Base-by-base conservation (phyloP, 2,797 vertebrate genomes). In the Spheniscus humboldti region DNA sequence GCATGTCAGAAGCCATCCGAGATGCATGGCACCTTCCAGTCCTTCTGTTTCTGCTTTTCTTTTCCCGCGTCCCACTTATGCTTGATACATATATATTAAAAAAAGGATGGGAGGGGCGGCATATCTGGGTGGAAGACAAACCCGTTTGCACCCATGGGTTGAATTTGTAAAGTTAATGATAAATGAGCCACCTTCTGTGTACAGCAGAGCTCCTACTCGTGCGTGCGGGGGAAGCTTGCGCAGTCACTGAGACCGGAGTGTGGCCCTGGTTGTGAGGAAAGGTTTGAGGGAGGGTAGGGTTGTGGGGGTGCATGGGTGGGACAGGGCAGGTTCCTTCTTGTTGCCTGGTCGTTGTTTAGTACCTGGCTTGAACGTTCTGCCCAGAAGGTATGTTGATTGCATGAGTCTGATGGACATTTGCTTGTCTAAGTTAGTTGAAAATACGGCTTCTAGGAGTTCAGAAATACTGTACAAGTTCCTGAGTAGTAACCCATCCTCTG, bases 211-310 rank as follows among this genome's bases (percentile, higher is more conserved):
- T 84, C 28, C 13, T 39, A 1, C 48, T 30, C 0, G 0, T 25
- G 48, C 0, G 17, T 57, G 41, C 3, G 0, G 10, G 59, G 60
- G 60, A 50, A 69, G 55, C 15, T 63, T 41, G 35, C 0, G 2
- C 53, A 47, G 68, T 37, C 6, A 2, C 30, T 1, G 23, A 27
- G 43, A n/a, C 11, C 19, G 7, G 60, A 33, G 47, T 4, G 3
- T 1, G 11, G 50, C 30, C 28, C 37, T 60, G 60, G 39, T 6
- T 15, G 35, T 18, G 57, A 30, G 28, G 66, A 8, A 7, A 7
- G 63, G 25, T 22, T 81, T 63, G 67, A 27, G 57, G 47, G 41
- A 37, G 41, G 53, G 50, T 25, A 23, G 18, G 35, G 24, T 9
- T 63, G 59, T 48, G 33, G 85, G 39, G 25, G 56, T 22, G 20